phyloP scores from a whole-genome alignment of 2,888 invertebrate genomes.

The Brenthis ino region DNA sequence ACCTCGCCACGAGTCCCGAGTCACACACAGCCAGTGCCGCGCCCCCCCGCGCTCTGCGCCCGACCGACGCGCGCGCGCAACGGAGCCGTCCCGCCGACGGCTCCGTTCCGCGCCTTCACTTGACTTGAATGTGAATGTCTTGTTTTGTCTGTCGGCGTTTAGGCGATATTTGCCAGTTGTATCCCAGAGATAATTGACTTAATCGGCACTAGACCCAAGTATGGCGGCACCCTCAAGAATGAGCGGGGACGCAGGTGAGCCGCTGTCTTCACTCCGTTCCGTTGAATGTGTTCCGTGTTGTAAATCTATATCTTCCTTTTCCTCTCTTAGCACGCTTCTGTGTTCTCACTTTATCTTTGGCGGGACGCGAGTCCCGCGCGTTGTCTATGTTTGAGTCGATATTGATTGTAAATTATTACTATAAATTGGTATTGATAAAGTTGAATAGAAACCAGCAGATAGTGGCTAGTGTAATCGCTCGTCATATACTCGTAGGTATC shows the following conservation, averaged over 20 bases:
- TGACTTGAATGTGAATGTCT: constrained; percentile 81
- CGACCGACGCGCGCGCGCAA: constrained; percentile 43
- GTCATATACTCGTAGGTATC: constrained; percentile 72
- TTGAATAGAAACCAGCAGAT: constrained; percentile 81
- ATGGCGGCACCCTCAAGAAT: constrained; percentile 99
- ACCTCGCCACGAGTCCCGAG: constrained; percentile 79
- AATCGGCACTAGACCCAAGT: constrained; percentile 99
- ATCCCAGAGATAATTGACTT: constrained; percentile 99
- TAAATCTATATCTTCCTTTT: constrained; percentile 80
- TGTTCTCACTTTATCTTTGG: constrained; percentile 81
- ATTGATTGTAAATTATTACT: constrained; percentile 76
- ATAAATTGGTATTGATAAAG: constrained; percentile 78
- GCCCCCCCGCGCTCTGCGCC: constrained; percentile 41
- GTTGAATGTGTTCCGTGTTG: constrained; percentile 84
- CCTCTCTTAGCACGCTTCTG: constrained; percentile 84
- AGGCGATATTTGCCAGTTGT: constrained; percentile 99
- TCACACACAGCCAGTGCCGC: constrained; percentile 81
- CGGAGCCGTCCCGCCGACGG: constrained; percentile 45
- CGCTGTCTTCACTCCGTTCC: constrained; percentile 83
- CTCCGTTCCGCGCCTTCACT: constrained; percentile 59
- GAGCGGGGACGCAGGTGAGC: constrained; percentile 99
- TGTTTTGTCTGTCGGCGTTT: constrained; percentile 85
- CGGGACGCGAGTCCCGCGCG: constrained; percentile 78
- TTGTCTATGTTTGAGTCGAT: constrained; percentile 80
- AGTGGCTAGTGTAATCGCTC: constrained; percentile 82